Evolutionary conservation across 2,113 vertebrate species (phyloP).

Genomic region (Gnathonemus longibarbis): DNA sequence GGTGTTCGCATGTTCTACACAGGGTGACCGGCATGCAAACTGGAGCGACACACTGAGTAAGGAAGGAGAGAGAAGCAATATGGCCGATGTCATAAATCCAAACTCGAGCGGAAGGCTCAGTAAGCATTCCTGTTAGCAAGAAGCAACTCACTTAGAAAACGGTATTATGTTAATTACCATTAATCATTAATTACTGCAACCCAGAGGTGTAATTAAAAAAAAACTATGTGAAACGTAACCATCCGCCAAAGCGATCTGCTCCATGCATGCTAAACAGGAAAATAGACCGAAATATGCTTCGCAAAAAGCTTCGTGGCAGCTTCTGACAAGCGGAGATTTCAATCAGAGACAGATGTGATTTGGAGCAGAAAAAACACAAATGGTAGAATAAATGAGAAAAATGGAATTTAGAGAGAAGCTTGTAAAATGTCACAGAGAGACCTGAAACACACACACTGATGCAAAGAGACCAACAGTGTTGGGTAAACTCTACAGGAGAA

Average conservation of each 20-base stretch:
- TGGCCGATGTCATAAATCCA: conserved; percentile 23
- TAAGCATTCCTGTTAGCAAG: conserved; percentile 22
- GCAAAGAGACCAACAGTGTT: background rate
- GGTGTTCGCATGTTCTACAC: background rate
- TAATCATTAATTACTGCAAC: conserved; percentile 35
- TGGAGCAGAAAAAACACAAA: background rate
- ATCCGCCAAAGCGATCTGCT: conserved; percentile 26
- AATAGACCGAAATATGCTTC: background rate
- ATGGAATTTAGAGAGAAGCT: background rate
- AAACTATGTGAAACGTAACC: conserved; percentile 17
- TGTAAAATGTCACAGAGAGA: background rate
- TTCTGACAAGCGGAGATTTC: background rate
- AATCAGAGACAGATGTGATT: background rate
- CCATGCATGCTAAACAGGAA: conserved; percentile 4
- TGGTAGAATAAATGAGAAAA: background rate
- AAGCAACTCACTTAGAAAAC: conserved; percentile 28
- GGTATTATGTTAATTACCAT: conserved; percentile 37
- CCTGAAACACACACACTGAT: background rate
- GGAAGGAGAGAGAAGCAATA: conserved; percentile 3
- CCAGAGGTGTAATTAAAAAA: conserved; percentile 26
- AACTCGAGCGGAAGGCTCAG: conserved; percentile 16
- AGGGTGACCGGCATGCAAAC: background rate
- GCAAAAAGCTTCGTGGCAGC: background rate
- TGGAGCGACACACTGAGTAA: conserved; percentile 29
- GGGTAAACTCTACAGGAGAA: background rate